Base-by-base conservation (phyloP, 1,140 invertebrate genomes). In the Drosophila parabipectinata region DNA sequence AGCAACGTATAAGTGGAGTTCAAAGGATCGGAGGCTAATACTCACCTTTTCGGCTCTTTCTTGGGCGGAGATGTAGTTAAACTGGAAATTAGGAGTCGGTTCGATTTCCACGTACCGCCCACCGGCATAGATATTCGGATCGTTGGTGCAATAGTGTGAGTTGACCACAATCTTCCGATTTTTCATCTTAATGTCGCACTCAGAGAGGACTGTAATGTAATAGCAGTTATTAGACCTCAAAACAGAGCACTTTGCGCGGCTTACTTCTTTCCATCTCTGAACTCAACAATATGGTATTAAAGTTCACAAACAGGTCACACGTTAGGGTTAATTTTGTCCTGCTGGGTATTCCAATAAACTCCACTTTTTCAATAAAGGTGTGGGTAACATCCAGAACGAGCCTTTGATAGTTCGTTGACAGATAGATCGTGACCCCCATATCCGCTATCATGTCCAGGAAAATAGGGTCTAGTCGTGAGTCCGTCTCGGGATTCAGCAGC, bases 281-380 rank as follows among this genome's bases (percentile, higher is more conserved):
- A 2, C 26, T 9, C 48, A 88, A 41, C 15, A 21, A 14, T 1
- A 47, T 30, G 8, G 56, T 50, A 6, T 34, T 14, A 10, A 69
- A 87, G 24, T 88, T 88, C 4, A 87, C 68, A 1, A 88, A 87
- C 0, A 88, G 30, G 48, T 69, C 47, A 12, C 82, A 87, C 0
- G 21, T 1, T 14, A 82, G 0, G 1, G 26, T 2, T 0, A 68
- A 3, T 1, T 12, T 9, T 0, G 45, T 1, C 1, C 15, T n/a
- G 3, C 12, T 15, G 0, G 69, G 58, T 15, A 28, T 1, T 4
- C 10, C 7, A 4, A 21, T 4, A 32, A 87, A 82, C 7, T 72
- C 24, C 0, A 68, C 79, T 3, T 6, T 24, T 6, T 75, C 37
- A 0, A 85, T 85, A 1, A 48, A 59, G 7, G 18, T 9, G 4